Conservation (phyloP, 2,888 invertebrate genomes). For the Rhopalosiphum nymphaeae region DNA sequence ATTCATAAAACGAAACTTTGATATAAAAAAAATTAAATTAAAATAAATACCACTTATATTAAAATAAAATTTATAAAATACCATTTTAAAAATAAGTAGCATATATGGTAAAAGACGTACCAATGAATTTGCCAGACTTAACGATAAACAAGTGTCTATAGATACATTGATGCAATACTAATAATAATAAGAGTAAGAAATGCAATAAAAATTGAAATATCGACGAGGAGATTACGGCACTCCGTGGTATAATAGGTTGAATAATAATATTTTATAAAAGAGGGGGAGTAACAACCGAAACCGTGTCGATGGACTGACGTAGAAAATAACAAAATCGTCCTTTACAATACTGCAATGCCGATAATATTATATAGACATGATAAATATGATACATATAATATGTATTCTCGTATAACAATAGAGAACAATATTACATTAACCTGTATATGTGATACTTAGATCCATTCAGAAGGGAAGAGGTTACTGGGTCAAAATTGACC, state of each 20-base stretch:
- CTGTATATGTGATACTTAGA: too few relatives aligned
- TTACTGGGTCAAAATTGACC: too few relatives aligned
- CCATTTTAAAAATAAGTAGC: background rate
- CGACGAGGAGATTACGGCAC: conserved; percentile 2
- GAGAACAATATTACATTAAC: background rate
- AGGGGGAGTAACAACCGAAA: background rate
- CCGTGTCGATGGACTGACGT: background rate
- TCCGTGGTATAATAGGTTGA: background rate
- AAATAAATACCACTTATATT: background rate
- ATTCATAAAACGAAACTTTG: background rate
- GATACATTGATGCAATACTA: background rate
- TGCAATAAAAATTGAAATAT: background rate
- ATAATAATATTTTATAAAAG: background rate
- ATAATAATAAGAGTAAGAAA: background rate
- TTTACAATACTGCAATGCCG: background rate
- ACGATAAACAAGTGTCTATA: background rate
- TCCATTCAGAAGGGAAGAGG: too few relatives aligned
- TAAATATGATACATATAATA: background rate
- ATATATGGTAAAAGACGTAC: background rate
- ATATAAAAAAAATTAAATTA: background rate
- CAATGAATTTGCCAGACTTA: background rate
- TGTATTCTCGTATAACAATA: background rate
- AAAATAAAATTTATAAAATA: background rate
- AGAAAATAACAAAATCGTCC: background rate
- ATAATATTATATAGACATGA: background rate